A percentile compares a stretch with the other conserved stretches of the same genome.
These are phyloP conservation scores for Polydrusus tereticollis DNA, from an alignment of 2,888 invertebrate species.

Conservation along the genomic window DNA sequence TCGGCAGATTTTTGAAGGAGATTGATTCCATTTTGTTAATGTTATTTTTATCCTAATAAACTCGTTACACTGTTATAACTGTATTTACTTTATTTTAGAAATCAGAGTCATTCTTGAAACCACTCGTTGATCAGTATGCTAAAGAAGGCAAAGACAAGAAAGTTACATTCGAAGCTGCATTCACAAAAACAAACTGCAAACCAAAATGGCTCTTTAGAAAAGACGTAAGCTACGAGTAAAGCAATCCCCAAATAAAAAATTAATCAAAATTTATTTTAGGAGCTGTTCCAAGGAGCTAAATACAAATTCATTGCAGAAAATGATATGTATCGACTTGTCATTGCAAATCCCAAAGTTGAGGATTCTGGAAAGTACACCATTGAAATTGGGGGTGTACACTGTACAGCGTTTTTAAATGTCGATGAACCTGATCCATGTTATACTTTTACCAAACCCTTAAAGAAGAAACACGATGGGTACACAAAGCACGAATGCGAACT, in stretches of 20 bases:
- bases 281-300: conserved; percentile 95
- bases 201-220: conserved; percentile 93
- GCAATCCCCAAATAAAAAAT: not conserved
- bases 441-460: conserved; percentile 90
- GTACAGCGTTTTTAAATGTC: conserved; percentile 93
- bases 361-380: conserved; percentile 97
- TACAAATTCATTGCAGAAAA: conserved; percentile 96
- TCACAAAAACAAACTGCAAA: conserved; percentile 96
- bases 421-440: conserved; percentile 97
- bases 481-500: conserved; percentile 90
- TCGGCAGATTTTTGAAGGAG: conserved; percentile 37
- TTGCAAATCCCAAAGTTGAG: conserved; percentile 92
- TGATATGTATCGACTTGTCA: conserved; percentile 91
- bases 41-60: conserved; percentile 19
- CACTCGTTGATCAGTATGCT: conserved; percentile 92
- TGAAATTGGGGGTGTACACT: conserved; percentile 91
- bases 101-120: conserved; percentile 94
- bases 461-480: conserved; percentile 90
- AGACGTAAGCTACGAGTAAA: conserved; percentile 77
- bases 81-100: conserved; percentile 73
- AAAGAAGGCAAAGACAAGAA: conserved; percentile 98
- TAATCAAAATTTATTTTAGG: conserved; percentile 70
- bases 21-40: conserved; percentile 33
- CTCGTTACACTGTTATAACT: not conserved
- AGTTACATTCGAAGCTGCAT: conserved; percentile 92